A percentile compares a stretch with the other conserved stretches of the same genome.
These are phyloP conservation scores for Ormyrus nitidulus DNA, from an alignment of 2,888 invertebrate genomes.

Conservation along the genomic window DNA sequence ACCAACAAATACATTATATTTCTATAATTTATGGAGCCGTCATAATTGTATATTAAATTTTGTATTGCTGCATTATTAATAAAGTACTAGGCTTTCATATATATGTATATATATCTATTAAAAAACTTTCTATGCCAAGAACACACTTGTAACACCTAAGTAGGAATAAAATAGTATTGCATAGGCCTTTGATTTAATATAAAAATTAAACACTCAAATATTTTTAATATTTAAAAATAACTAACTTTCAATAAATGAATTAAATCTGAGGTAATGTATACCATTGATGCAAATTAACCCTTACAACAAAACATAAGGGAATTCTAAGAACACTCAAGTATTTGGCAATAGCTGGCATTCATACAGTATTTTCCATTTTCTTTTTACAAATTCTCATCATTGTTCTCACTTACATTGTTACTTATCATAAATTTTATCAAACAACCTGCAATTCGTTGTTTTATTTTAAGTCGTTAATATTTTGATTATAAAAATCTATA, in stretches of 20 bases:
- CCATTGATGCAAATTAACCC: slow-evolving; percentile 1
- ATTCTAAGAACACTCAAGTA: slow-evolving; percentile 20
- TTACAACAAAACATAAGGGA: background rate
- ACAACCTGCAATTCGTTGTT: slow-evolving; percentile 12
- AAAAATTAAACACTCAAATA: slow-evolving; percentile 50
- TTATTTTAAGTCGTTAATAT: slow-evolving; percentile 22
- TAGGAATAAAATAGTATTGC: slow-evolving; percentile 46
- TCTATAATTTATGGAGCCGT: slow-evolving; percentile 68
- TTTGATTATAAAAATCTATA: slow-evolving; percentile 47
- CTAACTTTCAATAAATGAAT: slow-evolving; percentile 5
- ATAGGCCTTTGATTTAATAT: slow-evolving; percentile 46
- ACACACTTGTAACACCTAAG: slow-evolving; percentile 47
- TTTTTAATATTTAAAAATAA: slow-evolving; percentile 23
- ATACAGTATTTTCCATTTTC: slow-evolving; percentile 30
- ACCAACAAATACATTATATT: slow-evolving; percentile 64
- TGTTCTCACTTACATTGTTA: background rate
- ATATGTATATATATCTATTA: background rate
- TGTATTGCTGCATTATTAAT: slow-evolving; percentile 22
- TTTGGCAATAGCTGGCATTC: slow-evolving; percentile 37
- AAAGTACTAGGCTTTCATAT: slow-evolving; percentile 19
- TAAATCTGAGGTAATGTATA: slow-evolving; percentile 16
- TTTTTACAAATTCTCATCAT: slow-evolving; percentile 39
- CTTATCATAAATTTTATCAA: slow-evolving; percentile 32
- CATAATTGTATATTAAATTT: slow-evolving; percentile 32
- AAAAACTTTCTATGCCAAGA: slow-evolving; percentile 39